Evolutionary conservation across 2,113 vertebrate genomes (phyloP), one percentile per base, ranked within the genome.

Genomic region (Oxyruncus cristatus): DNA sequence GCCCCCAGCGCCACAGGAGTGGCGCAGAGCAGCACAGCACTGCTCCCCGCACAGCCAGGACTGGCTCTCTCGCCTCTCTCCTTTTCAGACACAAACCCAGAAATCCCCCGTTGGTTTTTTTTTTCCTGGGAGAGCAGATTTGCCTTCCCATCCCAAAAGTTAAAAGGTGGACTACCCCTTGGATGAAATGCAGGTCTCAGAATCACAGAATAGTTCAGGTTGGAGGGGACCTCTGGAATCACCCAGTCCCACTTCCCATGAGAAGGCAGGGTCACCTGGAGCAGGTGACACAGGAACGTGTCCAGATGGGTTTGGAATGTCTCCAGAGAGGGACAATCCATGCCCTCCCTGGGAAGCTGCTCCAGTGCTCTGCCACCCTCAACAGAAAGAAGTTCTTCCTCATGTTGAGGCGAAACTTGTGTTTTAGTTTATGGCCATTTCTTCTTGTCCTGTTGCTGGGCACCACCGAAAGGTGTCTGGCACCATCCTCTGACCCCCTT

Each of bases 161-260:
- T 27, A 41, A 30, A 63, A 77, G 20, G 16, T 44, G 63, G 70
- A 44, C 56, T 3, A 44, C 0, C 23, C 21, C 35, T 12, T 2
- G 12, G 27, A 35, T 27, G 35, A 55, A 41, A 76, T 22, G 7
- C 62, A 61, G 21, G 26, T 32, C 32, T 66, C 50, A 30, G 44
- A 28, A 44, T 18, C 32, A 58, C 59, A 22, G 53, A 14, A 32
- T 2, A 27, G 30, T 37, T 37, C 0, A 13, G 71, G 20, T 2
- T 55, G 72, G 41, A 70, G 55, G 47, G 30, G n/a, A 47, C 5
- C 28, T 52, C 23, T 46, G 46, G 53, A 53, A 53, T 35, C 13
- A 30, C 15, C 20, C 39, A 61, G 70, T 2, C 19, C 20, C 22
- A 39, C 2, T 17, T 6, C 44, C 9, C 47, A 22, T 37, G n/a